phyloP scores from a whole-genome alignment of 2,888 invertebrate species.

The Ochropleura leucogaster region DNA sequence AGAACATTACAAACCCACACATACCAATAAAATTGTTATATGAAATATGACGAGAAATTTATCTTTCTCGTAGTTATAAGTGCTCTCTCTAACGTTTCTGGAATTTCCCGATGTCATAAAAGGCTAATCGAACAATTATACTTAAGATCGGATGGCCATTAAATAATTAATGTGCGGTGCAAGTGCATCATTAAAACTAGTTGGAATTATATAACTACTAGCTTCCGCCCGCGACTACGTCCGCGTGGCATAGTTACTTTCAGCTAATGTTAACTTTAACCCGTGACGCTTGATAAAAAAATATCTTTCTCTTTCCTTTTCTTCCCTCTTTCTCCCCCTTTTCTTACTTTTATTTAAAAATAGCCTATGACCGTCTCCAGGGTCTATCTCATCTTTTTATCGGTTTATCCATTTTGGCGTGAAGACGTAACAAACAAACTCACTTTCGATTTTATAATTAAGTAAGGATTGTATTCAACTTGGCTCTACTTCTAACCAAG shows the following conservation, averaged over 20 bases:
- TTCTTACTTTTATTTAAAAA: too few species aligned
- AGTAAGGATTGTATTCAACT: not conserved
- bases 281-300: too few species aligned
- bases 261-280: too few species aligned
- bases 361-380: too few species aligned
- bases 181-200: conserved; percentile 20
- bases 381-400: too few species aligned
- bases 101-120: conserved; percentile 11
- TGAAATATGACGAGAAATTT: not conserved
- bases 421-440: too few species aligned
- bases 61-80: conserved; percentile 3
- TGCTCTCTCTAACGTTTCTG: not conserved
- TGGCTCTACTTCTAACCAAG: not conserved
- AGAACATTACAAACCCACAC: not conserved
- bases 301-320: too few species aligned
- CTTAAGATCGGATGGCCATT: not conserved
- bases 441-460: too few species aligned
- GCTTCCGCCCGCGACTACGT: too few species aligned
- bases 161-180: not conserved
- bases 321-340: too few species aligned
- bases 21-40: not conserved
- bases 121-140: conserved; percentile 5
- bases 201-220: not conserved
- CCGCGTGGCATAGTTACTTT: too few species aligned
- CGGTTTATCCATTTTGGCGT: too few species aligned